These are phyloP conservation scores for Bos javanicus DNA, from an alignment of 2,113 vertebrate genomes.

Conservation along the genomic window DNA sequence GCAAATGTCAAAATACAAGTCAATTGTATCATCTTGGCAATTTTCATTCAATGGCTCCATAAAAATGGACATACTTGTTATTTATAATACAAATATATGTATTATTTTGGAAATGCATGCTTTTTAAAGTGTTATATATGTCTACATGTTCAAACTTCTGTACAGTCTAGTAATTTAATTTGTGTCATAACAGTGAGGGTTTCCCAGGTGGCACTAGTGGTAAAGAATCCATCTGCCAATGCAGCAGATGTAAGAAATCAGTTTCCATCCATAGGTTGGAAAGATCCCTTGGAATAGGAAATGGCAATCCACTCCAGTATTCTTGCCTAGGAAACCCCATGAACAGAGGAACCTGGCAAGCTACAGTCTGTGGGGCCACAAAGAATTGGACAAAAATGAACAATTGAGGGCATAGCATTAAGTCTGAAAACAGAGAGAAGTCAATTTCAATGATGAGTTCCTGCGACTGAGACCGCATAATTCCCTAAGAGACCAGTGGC, in stretches of 20 bases:
- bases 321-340: not conserved
- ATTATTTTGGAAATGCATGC: not conserved
- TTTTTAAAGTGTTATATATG: not conserved
- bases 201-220: not conserved
- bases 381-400: not conserved
- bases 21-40: not conserved
- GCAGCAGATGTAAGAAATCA: not conserved
- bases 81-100: not conserved
- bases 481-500: not conserved
- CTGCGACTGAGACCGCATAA: not conserved
- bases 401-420: not conserved
- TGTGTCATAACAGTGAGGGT: not conserved
- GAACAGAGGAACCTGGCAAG: not conserved
- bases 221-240: not conserved
- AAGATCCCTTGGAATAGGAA: not conserved
- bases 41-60: not conserved
- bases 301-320: not conserved
- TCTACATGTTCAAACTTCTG: not conserved
- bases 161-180: not conserved
- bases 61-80: not conserved
- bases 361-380: not conserved
- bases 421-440: not conserved
- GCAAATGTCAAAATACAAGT: not conserved
- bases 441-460: rapidly evolving
- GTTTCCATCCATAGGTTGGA: not conserved